These are phyloP conservation scores for Crotalus adamanteus DNA, from an alignment of 2,797 vertebrate genomes.

Conservation along the genomic window DNA sequence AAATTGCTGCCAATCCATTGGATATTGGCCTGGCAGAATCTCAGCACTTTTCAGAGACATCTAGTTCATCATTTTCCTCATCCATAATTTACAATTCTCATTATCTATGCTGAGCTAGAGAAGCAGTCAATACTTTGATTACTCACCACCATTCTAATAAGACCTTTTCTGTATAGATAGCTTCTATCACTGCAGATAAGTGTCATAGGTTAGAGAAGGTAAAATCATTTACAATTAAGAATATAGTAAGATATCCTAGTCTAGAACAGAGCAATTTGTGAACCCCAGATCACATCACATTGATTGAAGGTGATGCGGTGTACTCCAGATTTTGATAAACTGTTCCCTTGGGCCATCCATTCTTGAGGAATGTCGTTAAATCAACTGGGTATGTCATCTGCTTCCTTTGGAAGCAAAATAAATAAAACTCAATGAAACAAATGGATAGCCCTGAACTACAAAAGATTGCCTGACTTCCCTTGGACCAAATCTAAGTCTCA, in stretches of 20 bases:
- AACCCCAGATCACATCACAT: not conserved
- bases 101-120: not conserved
- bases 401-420: not conserved
- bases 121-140: not conserved
- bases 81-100: not conserved
- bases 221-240: not conserved
- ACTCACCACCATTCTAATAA: not conserved
- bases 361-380: not conserved
- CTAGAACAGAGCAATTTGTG: not conserved
- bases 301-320: not conserved
- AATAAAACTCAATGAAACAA: not conserved
- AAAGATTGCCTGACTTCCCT: not conserved
- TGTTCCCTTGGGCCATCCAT: not conserved
- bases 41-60: not conserved
- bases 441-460: not conserved
- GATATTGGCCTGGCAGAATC: not conserved
- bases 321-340: not conserved
- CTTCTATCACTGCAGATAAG: not conserved
- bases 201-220: not conserved
- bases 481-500: not conserved
- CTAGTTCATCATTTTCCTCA: not conserved
- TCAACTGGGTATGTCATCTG: not conserved
- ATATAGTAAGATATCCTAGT: not conserved
- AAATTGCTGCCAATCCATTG: not conserved
- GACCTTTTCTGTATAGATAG: not conserved